Percentiles rank a stretch among this genome's conserved stretches.
Conservation (phyloP, 2,888 invertebrate species). For the Xestoiulus laeticollis region DNA sequence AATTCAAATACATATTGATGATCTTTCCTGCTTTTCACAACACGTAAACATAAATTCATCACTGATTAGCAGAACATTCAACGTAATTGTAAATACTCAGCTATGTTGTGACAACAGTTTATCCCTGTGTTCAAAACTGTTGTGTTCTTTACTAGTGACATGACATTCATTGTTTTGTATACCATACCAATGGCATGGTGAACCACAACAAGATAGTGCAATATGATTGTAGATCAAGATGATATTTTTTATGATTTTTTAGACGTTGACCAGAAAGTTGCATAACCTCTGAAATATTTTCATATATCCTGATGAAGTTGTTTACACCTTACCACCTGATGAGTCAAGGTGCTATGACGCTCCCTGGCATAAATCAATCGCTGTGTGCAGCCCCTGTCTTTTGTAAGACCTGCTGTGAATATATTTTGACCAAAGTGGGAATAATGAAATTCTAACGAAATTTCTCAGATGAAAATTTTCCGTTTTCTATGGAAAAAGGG, state of each 20-base stretch:
- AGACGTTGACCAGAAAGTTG: not conserved
- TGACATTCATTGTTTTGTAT: too few relatives aligned
- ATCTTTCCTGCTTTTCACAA: too few relatives aligned
- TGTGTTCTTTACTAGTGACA: too few relatives aligned
- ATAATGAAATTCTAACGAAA: not conserved
- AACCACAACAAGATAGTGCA: too few relatives aligned
- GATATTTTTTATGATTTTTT: not conserved
- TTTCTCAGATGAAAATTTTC: not conserved
- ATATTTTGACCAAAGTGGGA: not conserved
- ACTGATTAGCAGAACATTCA: too few relatives aligned
- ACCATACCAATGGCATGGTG: too few relatives aligned
- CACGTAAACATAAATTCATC: too few relatives aligned
- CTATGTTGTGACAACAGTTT: too few relatives aligned
- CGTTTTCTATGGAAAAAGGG: slow-evolving; percentile 1
- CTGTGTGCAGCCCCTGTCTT: not conserved
- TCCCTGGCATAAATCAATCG: not conserved
- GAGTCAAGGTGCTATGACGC: not conserved
- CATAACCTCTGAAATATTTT: not conserved
- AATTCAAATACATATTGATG: too few relatives aligned
- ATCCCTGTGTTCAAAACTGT: too few relatives aligned
- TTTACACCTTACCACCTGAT: not conserved
- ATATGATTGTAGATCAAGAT: too few relatives aligned
- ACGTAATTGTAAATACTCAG: too few relatives aligned
- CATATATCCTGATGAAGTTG: not conserved
- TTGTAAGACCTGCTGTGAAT: not conserved